Base-by-base conservation (phyloP, 1,140 invertebrate species). In the Drosophila guanche region DNA sequence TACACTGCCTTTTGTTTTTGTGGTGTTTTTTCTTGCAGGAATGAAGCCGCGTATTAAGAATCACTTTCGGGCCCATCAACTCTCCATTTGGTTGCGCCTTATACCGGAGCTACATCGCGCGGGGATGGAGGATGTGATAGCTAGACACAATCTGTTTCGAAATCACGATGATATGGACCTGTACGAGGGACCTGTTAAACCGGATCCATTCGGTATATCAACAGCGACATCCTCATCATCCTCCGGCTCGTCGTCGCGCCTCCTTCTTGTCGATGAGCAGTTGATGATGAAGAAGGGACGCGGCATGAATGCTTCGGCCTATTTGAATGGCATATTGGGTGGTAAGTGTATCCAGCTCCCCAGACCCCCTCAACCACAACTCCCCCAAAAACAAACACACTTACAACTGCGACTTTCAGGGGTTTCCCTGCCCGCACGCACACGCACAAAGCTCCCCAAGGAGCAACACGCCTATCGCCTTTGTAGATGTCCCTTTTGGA, bases 11-110 rank as follows among this genome's bases (percentile, higher is more conserved):
- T 47, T 68, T 74, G 50, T 50, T 58, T 65, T 60, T 74, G 41
- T 40, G 56, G 48, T 22, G 10, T 57, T 65, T 75, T 66, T 42
- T 65, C 61, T 74, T 67, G 59, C 57, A 98, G 97, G 96, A 59
- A 95, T 97, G 94, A 97, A 97, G 92, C 96, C 96, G 2, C 94
- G 95, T 79, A 95, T 97, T 92, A 97, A 97, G 90, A 97, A 98
- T 92, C 98, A 98, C 91, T 99, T 97, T 92, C 94, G 97, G 22
- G 97, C 97, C 10, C 97, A 98, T 92, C 97, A 98, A 88, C 93
- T 98, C 20, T 98, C 97, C 4, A 97, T 99, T 47, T 99, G 98
- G 98, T 92, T 97, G 10, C 94, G 97, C 41, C 93, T 99, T 6
- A 96, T 99, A 46, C 98, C 98, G 0, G 97, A 98, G 91, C 93